These are phyloP conservation scores for Drosophila leontia DNA, from an alignment of 1,140 invertebrate species.

Conservation along the genomic window DNA sequence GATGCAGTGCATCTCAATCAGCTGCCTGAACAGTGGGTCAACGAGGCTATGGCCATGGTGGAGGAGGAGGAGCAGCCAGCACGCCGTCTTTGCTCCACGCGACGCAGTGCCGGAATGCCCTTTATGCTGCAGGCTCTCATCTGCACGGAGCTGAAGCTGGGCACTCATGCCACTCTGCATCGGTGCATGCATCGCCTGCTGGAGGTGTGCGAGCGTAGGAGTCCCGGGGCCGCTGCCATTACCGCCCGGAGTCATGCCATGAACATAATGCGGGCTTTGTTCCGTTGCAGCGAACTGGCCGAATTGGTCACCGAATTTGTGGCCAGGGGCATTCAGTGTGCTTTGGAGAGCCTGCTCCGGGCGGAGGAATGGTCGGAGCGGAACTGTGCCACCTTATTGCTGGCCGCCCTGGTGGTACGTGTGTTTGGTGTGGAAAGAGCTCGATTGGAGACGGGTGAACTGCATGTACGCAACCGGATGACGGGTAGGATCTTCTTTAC, in stretches of 20 bases:
- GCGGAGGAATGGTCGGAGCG: constrained; percentile 92
- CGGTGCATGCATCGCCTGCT: constrained; percentile 88
- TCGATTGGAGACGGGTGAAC: constrained; percentile 88
- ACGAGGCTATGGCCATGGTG: constrained; percentile 84
- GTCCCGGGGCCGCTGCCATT: constrained; percentile 60
- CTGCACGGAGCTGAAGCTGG: constrained; percentile 88
- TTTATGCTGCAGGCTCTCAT: constrained; percentile 94
- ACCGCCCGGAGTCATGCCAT: constrained; percentile 90
- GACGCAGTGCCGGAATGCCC: constrained; percentile 95
- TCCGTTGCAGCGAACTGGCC: constrained; percentile 90
- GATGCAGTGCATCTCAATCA: constrained; percentile 86
- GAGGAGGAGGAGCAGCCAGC: not conserved
- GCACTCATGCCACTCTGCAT: constrained; percentile 87
- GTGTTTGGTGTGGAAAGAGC: constrained; percentile 95
- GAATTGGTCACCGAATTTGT: constrained; percentile 91
- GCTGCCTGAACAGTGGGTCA: constrained; percentile 90
- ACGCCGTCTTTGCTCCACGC: constrained; percentile 89
- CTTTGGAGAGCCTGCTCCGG: constrained; percentile 91
- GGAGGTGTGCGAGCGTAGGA: constrained; percentile 75
- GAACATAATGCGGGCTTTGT: constrained; percentile 94
- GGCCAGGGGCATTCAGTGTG: constrained; percentile 89
- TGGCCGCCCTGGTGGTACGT: constrained; percentile 93
- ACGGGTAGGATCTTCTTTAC: constrained; percentile 93
- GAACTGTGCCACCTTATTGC: constrained; percentile 94
- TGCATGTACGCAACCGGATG: constrained; percentile 91